Base-by-base conservation (phyloP, 2,888 invertebrate species). In the Tetanocera ferruginea region DNA sequence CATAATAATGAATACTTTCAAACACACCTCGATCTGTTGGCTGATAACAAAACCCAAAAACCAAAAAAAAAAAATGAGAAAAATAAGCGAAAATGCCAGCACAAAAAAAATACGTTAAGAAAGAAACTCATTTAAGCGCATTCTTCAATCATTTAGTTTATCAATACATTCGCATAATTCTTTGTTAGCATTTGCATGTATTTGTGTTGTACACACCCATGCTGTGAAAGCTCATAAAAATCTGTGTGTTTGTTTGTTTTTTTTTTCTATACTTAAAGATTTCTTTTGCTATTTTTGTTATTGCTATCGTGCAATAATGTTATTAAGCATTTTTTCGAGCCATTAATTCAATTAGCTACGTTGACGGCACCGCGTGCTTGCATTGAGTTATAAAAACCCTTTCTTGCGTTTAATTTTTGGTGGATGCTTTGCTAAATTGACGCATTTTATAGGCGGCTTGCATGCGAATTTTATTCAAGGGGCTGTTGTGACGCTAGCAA, bases 21-120 rank as follows among this genome's bases (percentile, higher is more conserved):
- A 66, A 74, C 74, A 74, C 74, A 74, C 74, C 74, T 66, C 19
- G 51, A 74, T 74, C 64, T 64, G 9, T 34, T 31, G 6, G 55
- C 31, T 55, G 71, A 71, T 71, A 70, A 70, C 55, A 23, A 28
- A 11, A 43, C 9, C 43, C 11, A 43, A 60, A 60, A 60, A 60
- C 25, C 14, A 25, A 25, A 28, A 23, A 28, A 60, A 28, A 25
- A 60, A 57, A 23, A 60, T n/a, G n/a, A n/a, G n/a, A 23, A 23
- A 6, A 19, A 25, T 60, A 19, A n/a, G 52, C 14, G 64, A n/a
- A n/a, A 66, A 28, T 34, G 2, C 9, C 37, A 49, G 14, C 43
- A 34, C 11, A 28, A 64, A 64, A 17, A 64, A 17, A 25, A 23
- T 23, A 14, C 17, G n/a, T 28, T 34, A 34, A 64, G 28, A 64